Evolutionary conservation across 2,113 vertebrate species (phyloP).

Genomic region (Numenius arquata): DNA sequence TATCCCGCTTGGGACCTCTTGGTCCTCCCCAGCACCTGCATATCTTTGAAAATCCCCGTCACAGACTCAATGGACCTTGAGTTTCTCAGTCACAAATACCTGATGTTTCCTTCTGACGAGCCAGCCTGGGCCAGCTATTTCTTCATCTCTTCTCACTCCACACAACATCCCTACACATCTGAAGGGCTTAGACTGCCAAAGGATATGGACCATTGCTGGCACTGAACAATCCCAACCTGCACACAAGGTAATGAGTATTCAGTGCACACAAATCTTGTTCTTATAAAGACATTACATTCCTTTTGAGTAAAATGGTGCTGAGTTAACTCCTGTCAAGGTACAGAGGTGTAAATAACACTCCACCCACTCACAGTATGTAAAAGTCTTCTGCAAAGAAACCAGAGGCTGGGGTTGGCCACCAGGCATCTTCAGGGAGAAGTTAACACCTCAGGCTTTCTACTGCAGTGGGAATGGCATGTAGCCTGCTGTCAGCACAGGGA

Average conservation of each 20-base stretch:
- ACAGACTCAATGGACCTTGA: neutral
- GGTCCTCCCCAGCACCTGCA: neutral
- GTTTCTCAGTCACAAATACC: neutral
- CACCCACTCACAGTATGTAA: accelerated
- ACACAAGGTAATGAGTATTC: neutral
- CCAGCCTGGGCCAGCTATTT: neutral
- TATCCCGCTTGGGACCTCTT: neutral
- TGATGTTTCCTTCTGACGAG: neutral
- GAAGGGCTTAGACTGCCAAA: neutral
- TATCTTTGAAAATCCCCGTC: neutral
- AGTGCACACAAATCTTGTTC: neutral
- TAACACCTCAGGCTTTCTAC: neutral
- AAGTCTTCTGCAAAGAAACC: neutral
- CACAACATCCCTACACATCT: neutral
- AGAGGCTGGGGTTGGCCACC: neutral
- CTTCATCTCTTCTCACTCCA: neutral
- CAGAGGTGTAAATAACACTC: neutral
- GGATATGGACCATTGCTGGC: neutral
- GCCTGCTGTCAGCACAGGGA: neutral
- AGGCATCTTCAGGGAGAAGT: neutral
- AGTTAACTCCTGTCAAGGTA: neutral
- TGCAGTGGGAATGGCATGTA: neutral
- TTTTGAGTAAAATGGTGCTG: neutral
- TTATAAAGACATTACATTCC: neutral
- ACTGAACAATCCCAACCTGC: neutral